Base-by-base conservation (phyloP, 2,888 invertebrate species). In the Brachyopa scutellaris region DNA sequence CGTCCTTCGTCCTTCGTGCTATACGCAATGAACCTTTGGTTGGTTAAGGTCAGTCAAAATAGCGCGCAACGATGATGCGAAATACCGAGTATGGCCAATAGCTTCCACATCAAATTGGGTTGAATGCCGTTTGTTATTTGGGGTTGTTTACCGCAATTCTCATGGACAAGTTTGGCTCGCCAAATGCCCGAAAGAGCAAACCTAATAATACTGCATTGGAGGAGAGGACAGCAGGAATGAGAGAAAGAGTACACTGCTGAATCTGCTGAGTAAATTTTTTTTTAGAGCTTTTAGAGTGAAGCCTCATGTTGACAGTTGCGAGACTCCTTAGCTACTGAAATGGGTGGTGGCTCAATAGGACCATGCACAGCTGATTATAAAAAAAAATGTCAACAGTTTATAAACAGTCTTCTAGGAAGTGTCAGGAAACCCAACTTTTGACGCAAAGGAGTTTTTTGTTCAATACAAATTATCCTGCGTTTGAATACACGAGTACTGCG, bases 131-230 rank as follows among this genome's bases (percentile, higher is more conserved):
- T 73, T 45, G 11, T 40, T 62, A 42, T 57, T 70, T 62, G 38
- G 38, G 47, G 59, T 73, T 73, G 38, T 45, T 55, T 9, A 17
- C 7, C 23, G 53, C 57, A 19, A 33, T 61, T 80, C 76, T 76
- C 80, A 80, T 51, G 80, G 76, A 74, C 80, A 55, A 42, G 73
- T 57, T 55, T n/a, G n/a, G n/a, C n/a, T n/a, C n/a, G n/a, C n/a
- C n/a, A n/a, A n/a, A 23, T 8, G 26, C 55, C 17, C 53, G 70
- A 69, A 74, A 70, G 36, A 64, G 21, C 3, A 11, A 57, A 69
- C 26, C 33, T n/a, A 64, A 76, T 57, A 70, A 76, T 80, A 80
- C 80, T 59, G 80, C 80, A 80, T 76, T 64, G 67, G 45, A 31
- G 38, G 51, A 67, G 76, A 76, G 59, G 36, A 57, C 15, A 40